phyloP scores from a whole-genome alignment of 2,113 vertebrate genomes.

The Hoplias malabaricus region DNA sequence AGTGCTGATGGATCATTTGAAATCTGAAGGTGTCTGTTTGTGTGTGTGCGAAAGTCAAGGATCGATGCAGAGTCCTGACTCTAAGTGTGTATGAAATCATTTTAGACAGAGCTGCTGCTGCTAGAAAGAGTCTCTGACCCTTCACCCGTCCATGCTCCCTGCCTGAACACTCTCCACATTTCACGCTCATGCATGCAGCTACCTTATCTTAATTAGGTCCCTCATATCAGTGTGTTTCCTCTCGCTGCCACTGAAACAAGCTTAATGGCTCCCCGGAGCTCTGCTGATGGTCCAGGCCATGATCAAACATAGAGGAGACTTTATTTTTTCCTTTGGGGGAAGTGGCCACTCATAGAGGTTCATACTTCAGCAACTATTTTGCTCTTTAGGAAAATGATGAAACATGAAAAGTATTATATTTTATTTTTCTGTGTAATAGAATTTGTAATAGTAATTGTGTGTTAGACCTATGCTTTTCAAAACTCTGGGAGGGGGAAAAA shows the following conservation, averaged over 20 bases:
- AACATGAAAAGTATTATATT: no score
- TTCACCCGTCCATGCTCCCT: conserved; percentile 7
- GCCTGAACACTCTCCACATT: not conserved
- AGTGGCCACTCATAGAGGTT: not conserved
- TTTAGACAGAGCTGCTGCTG: conserved; percentile 35
- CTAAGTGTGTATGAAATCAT: conserved; percentile 41
- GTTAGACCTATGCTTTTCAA: no score
- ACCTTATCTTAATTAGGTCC: conserved; percentile 29
- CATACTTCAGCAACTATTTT: not conserved
- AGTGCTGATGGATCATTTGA: conserved; percentile 31
- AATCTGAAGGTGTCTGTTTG: conserved; percentile 24
- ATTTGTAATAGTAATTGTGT: no score
- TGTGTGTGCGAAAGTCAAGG: conserved; percentile 41
- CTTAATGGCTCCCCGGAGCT: conserved; percentile 23
- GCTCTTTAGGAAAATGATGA: no score
- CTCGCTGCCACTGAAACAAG: conserved; percentile 8
- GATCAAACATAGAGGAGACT: not conserved
- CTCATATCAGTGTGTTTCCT: conserved; percentile 5
- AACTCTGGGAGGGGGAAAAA: no score
- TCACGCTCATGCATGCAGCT: conserved; percentile 10
- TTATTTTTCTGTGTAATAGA: no score
- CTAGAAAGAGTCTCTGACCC: conserved; percentile 33
- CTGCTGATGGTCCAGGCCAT: not conserved
- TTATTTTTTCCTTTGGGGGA: not conserved
- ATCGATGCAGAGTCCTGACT: conserved; percentile 37